Base-by-base conservation (phyloP, 2,113 vertebrate genomes). In the Lepisosteus oculatus region DNA sequence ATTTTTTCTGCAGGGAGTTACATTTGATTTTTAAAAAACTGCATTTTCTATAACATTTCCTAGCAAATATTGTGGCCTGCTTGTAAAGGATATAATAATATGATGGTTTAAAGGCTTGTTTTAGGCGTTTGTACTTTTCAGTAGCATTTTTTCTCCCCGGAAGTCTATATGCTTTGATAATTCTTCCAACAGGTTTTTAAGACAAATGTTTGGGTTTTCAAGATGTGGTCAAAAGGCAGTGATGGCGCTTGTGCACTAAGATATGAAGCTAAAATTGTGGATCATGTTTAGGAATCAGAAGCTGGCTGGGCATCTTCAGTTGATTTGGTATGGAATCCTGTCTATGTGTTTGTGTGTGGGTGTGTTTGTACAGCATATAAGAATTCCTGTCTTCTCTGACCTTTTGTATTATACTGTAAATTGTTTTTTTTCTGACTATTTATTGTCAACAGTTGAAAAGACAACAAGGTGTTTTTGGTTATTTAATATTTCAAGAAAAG, bases 401-500 rank as follows among this genome's bases (percentile, higher is more conserved):
- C 80, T 85, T 88, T 88, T 90, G 88, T 92, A 88, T 85, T 65
- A 90, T 86, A 89, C 76, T 88, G 88, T 92, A 90, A 87, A 91
- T 83, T 76, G 78, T 86, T 81, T 75, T 81, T 29, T 80, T 86
- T 90, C 85, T 86, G 82, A 85, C 83, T 92, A 93, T 93, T 93
- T 93, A 93, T 92, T 90, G 79, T 83, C 87, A 86, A 84, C 77
- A 82, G 83, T 87, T 85, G 72, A 74, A 72, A 29, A 14, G 59
- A 14, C 7, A 15, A 29, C 65, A 75, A 41, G 67, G 67, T 82
- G 76, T 79, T 86, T 29, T 75, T 75, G 80, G 74, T 88, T 85
- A 88, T 70, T 87, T 89, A 84, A 85, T 80, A 78, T 77, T 82
- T 85, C 72, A 82, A 73, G 72, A 78, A 61, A 61, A 82, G 71